These are phyloP conservation scores for Solen grandis DNA, from an alignment of 1,140 invertebrate species.

Conservation along the genomic window DNA sequence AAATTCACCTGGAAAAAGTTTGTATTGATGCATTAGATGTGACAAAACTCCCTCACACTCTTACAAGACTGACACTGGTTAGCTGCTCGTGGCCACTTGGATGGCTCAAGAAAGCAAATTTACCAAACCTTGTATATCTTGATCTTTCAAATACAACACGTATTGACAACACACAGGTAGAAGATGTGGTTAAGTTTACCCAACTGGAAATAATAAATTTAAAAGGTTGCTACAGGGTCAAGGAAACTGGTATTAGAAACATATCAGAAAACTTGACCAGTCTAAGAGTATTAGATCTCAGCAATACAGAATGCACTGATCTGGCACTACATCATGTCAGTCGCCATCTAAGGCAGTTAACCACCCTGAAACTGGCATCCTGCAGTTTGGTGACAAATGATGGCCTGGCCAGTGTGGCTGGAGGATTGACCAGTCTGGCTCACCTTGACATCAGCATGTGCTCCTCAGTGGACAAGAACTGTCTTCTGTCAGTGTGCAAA, in stretches of 20 bases:
- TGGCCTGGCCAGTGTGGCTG: neutral
- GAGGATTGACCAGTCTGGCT: neutral
- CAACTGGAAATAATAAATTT: slow-evolving; percentile 40
- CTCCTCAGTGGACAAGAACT: neutral
- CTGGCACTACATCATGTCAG: slow-evolving; percentile 44
- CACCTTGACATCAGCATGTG: neutral
- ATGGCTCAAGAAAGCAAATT: slow-evolving; percentile 28
- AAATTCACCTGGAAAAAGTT: slow-evolving; percentile 21
- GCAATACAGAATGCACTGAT: slow-evolving; percentile 5
- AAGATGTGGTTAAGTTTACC: slow-evolving; percentile 19
- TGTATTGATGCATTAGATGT: slow-evolving; percentile 16
- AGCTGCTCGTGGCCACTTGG: slow-evolving; percentile 38
- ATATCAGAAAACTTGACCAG: slow-evolving; percentile 34
- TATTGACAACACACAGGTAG: slow-evolving; percentile 16
- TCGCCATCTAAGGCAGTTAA: neutral
- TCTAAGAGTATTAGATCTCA: slow-evolving; percentile 15
- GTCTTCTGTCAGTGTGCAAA: too few relatives aligned
- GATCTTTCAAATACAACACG: slow-evolving; percentile 9
- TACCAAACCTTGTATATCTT: slow-evolving; percentile 22
- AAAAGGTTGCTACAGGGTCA: slow-evolving; percentile 37
- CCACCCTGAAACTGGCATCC: neutral
- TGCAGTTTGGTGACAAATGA: neutral
- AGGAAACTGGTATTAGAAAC: slow-evolving; percentile 2
- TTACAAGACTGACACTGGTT: slow-evolving; percentile 11
- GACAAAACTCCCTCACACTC: slow-evolving; percentile 14